phyloP scores from a whole-genome alignment of 1,140 invertebrate species.

The Ganaspis sp. region DNA sequence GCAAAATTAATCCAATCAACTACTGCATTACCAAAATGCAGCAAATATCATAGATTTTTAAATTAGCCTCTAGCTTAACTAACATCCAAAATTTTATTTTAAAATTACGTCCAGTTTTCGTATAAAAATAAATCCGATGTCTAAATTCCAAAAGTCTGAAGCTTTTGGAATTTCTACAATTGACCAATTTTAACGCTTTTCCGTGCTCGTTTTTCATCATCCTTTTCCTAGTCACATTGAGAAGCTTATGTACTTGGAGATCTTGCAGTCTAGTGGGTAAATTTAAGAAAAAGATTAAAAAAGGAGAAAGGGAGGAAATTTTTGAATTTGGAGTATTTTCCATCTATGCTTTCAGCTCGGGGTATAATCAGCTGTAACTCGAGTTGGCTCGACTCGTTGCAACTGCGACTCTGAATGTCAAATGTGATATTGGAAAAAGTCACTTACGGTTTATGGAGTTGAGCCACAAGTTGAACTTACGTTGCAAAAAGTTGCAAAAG shows the following conservation, averaged over 20 bases:
- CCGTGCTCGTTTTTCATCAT: too few relatives aligned
- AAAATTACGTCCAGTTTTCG: too few relatives aligned
- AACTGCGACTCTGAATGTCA: neutral
- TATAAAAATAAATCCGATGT: too few relatives aligned
- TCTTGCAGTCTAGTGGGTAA: neutral
- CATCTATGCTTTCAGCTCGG: neutral
- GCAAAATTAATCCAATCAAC: too few relatives aligned
- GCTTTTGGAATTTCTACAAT: too few relatives aligned
- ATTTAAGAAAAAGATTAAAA: neutral
- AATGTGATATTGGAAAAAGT: slow-evolving; percentile 15
- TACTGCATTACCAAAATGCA: too few relatives aligned
- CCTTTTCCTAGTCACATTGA: too few relatives aligned
- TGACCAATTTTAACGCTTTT: too few relatives aligned
- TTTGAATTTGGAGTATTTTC: neutral
- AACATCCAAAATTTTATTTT: too few relatives aligned
- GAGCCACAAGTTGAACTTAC: neutral
- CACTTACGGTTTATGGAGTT: neutral
- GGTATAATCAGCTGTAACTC: neutral
- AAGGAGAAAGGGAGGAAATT: neutral
- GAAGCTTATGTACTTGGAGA: neutral
- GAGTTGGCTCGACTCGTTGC: neutral
- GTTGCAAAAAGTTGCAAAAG: neutral
- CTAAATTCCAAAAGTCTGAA: too few relatives aligned
- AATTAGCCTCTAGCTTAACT: too few relatives aligned
- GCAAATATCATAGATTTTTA: too few relatives aligned